Percentiles rank a stretch among this genome's conserved stretches.
phyloP scores from a whole-genome alignment of 1,140 invertebrate genomes.

The Calephelis virginiensis region DNA sequence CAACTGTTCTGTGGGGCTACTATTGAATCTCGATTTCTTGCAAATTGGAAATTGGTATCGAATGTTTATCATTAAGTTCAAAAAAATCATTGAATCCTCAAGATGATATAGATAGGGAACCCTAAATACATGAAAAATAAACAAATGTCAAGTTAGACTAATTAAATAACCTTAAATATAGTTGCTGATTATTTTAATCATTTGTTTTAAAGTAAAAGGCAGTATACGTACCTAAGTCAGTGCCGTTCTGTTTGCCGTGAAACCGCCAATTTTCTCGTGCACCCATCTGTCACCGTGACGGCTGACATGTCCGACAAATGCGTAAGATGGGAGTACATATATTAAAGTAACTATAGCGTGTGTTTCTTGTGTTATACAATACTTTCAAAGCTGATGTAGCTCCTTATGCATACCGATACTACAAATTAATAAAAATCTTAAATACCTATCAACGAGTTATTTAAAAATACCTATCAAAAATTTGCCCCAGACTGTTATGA shows the following conservation, averaged over 20 bases:
- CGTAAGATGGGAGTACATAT: neutral
- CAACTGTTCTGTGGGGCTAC: too few relatives aligned
- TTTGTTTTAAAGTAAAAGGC: constrained; percentile 5
- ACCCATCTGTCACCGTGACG: constrained; percentile 8
- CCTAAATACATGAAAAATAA: neutral
- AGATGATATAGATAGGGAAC: too few relatives aligned
- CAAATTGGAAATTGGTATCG: too few relatives aligned
- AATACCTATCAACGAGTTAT: too few relatives aligned
- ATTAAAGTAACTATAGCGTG: neutral
- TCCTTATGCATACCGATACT: too few relatives aligned
- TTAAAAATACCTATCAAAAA: too few relatives aligned
- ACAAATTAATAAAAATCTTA: too few relatives aligned
- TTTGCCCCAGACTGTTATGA: too few relatives aligned
- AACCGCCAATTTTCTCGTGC: constrained; percentile 8
- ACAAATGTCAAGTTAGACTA: neutral
- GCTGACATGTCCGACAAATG: constrained; percentile 8
- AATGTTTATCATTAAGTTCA: too few relatives aligned
- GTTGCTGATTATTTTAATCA: neutral
- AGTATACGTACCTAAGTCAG: neutral
- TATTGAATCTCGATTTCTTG: too few relatives aligned
- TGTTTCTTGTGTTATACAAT: neutral
- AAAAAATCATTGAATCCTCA: too few relatives aligned
- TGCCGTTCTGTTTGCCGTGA: constrained; percentile 12
- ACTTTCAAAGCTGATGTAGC: too few relatives aligned
- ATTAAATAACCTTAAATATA: neutral